Evolutionary conservation across 1,140 invertebrate genomes (phyloP), one percentile per base, ranked within the genome.

Genomic region (Ptiloglossa arizonensis): DNA sequence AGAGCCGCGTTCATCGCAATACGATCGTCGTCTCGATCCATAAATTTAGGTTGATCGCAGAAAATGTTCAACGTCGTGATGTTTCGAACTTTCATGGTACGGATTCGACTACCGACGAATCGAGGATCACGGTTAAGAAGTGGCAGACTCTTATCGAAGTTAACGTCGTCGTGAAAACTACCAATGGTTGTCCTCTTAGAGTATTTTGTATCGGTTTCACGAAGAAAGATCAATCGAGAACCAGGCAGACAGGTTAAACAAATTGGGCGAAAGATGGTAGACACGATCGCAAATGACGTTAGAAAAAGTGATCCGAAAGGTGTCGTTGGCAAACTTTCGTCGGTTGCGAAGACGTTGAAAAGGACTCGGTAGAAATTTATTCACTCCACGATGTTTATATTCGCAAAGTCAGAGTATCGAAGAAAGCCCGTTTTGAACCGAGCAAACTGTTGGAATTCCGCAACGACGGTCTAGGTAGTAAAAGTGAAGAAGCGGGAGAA

Each of bases 161-260:
- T 75, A 97, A 97, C 91, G 96, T 97, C 87, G 98, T 99, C 93
- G 98, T 99, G 0, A 99, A 99, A 93, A 99, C 99, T 29, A 98
- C 98, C 32, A 99, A 99, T 93, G 98, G 98, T 3, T 99, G 99
- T 90, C 92, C 99, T 13, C 94, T 99, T 9, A 94, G 99, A 87
- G 96, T 99, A 35, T 99, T 99, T 94, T 98, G 98, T 93, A 99
- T 99, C 93, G 99, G 98, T 19, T 99, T 99, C 93, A 99, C 99
- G 59, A 97, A 98, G 89, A 99, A 98, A 93, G 97, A 98, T 88
- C 95, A 95, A 69, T 95, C 97, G 81, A 98, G 98, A 81, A 96
- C 97, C 78, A 96, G 97, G 83, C 99, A 99, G 93, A 99, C 98
- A 2, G 97, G 96, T 98, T 2, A 95, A 97, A 83, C 94, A 95